Evolutionary conservation across 2,113 vertebrate species (phyloP), one percentile per base, ranked within the genome.

Genomic region (Lampris incognitus): DNA sequence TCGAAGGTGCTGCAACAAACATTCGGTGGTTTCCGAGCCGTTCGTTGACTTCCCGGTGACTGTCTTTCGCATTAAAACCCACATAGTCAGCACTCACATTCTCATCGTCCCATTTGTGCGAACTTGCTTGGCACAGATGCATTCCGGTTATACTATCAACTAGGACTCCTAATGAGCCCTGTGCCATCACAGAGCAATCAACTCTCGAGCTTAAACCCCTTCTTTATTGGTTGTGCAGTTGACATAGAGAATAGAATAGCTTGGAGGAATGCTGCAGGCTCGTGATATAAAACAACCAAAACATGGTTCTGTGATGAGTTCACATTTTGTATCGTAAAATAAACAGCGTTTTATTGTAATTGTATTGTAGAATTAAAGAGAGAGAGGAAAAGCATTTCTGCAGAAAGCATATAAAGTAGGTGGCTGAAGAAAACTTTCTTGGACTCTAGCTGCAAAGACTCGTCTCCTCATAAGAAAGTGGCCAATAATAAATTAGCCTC

Each of bases 401-500:
- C 5, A 55, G 52, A 49, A 50, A 37, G 8, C 42, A 48, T 7
- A 49, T 70, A 77, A 85, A 88, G 66, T 82, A 80, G 38, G 54
- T 40, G 37, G 82, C 6, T 58, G 51, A 76, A 81, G 74, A 76
- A 88, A 91, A 82, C 54, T 82, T 81, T 88, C 65, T 81, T 84
- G 86, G 74, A 85, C 46, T 56, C 54, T 10, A 58, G 72, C 65
- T 54, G 72, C 61, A 77, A 59, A 84, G 72, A 79, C 76, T 85
- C 83, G 62, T 11, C 44, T 65, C 44, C 44, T 46, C 9, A 68
- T 74, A 61, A 60, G 70, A 83, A 85, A 85, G 73, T 85, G 80
- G 82, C 83, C 88, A 83, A 87, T 85, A 87, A 90, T 83, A 88
- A 72, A 90, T 82, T 3, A 83, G 70, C 78, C 72, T 78, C 72